These are phyloP conservation scores for Drosophila suzukii DNA, from an alignment of 1,140 invertebrate genomes.

Conservation along the genomic window DNA sequence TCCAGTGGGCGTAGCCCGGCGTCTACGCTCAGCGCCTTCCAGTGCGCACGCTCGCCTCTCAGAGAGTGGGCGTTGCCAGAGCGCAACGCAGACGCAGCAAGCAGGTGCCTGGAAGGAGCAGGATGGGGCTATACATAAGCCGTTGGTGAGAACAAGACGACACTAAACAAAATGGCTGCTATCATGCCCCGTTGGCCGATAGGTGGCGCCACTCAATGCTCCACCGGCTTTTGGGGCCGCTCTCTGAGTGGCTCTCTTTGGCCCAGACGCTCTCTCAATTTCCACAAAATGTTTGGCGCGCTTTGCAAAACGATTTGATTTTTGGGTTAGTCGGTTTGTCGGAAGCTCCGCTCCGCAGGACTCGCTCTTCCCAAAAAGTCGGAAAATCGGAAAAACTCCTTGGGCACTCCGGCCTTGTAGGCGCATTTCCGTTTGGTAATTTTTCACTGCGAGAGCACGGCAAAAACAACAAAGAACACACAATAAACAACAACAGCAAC, in stretches of 20 bases:
- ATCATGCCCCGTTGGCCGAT: slow-evolving; percentile 64
- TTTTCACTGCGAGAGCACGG: slow-evolving; percentile 58
- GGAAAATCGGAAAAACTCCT: slow-evolving; percentile 25
- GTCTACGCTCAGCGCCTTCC: slow-evolving; percentile 37
- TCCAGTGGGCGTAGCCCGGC: slow-evolving; percentile 55
- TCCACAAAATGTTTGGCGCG: slow-evolving; percentile 73
- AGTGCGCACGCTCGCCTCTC: slow-evolving; percentile 68
- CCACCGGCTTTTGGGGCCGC: slow-evolving; percentile 46
- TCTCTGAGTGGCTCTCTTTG: slow-evolving; percentile 20
- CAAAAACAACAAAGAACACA: slow-evolving; percentile 17
- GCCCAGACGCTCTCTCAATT: slow-evolving; percentile 19
- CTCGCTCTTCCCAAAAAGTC: slow-evolving; percentile 15
- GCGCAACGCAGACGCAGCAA: slow-evolving; percentile 59
- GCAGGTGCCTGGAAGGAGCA: slow-evolving; percentile 72
- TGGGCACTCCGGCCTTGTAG: slow-evolving; percentile 62
- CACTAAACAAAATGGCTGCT: slow-evolving; percentile 84
- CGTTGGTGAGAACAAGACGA: slow-evolving; percentile 36
- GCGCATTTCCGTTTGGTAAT: slow-evolving; percentile 79
- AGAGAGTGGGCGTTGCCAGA: slow-evolving; percentile 75
- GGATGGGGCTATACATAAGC: slow-evolving; percentile 21
- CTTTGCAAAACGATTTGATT: slow-evolving; percentile 73
- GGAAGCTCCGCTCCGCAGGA: slow-evolving; percentile 48
- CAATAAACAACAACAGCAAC: slow-evolving; percentile 26
- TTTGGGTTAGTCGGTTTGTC: slow-evolving; percentile 76
- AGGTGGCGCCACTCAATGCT: slow-evolving; percentile 73